Base-by-base conservation (phyloP, 2,113 vertebrate genomes). In the Dendrocopos noguchii region DNA sequence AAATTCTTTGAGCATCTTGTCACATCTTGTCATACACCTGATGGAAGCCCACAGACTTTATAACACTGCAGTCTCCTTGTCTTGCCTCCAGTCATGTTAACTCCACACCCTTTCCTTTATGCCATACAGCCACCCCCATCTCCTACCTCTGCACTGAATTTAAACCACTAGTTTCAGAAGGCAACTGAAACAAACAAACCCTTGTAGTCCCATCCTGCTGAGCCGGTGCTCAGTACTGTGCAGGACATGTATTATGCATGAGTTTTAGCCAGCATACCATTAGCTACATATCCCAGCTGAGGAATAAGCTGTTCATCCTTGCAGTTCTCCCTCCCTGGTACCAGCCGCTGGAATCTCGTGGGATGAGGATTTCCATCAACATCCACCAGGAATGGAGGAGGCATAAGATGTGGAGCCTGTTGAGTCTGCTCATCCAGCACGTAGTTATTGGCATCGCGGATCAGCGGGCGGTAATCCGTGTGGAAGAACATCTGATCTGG, bases 401-500 rank as follows among this genome's bases (percentile, higher is more conserved):
- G 99, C 99, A 99, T 99, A 67, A 99, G 99, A 87, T 99, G 99
- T 28, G 99, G 99, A n/a, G 99, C 99, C 97, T 99, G 99, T 93
- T 99, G 99, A 6, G 99, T 99, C 97, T 99, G 99, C 91, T 99
- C 99, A 74, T 99, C 99, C 96, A 99, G 95, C 71, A 99, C 99
- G n/a, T 98, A 99, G 97, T 99, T 99, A 89, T 99, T 99, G 52
- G 98, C 93, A 94, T 99, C 99, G 36, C 99, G 98, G 90, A 99
- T 99, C 80, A 99, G 97, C 12, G 99, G 99, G n/a, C 99, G 98
- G 97, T 99, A 99, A 97, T 99, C 99, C 56, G 99, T 99, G 94
- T 99, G 99, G 98, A 99, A 99, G 97, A 99, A 99, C 99, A 99
- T 99, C 97, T 99, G 99, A 96, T 99, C 99, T 77, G 99, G 99